Evolutionary conservation across 2,888 invertebrate genomes (phyloP), one percentile per base, ranked within the genome.

Genomic region (Amiota minor): DNA sequence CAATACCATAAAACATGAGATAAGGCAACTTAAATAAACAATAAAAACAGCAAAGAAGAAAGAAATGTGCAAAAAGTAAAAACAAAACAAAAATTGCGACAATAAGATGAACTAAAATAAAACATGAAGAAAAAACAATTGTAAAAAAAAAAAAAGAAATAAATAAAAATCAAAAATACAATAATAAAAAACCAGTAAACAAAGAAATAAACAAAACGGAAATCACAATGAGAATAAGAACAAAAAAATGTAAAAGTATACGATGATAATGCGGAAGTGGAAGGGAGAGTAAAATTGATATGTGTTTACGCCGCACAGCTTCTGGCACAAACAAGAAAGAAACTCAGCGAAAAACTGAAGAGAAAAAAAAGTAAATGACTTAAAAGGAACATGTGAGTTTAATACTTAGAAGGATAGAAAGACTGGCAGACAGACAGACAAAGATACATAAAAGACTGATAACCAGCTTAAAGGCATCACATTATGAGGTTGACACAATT

Each of bases 401-500:
- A 35, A 35, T 35, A 35, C 35, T 50, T 72, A 78, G 75, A 56
- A 55, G 56, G 11, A 46, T 47, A 50, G 53, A 35, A 9, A 55
- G 45, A 55, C 20, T 11, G 23, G 18, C 56, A 14, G 47, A n/a
- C 16, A 47, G 20, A 50, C 35, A 35, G 14, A n/a, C 71, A 56
- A 49, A 47, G 59, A 64, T 16, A 79, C 79, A 82, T 80, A 85
- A 84, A 85, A 79, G 79, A 80, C 79, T 77, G 81, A 83, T 80
- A 80, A 77, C 79, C 76, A 75, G 78, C 80, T 83, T 78, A 78
- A 72, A 78, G 85, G 75, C 82, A 84, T 83, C 78, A 77, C 82
- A 78, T 83, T 77, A 85, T 79, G 80, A 83, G 79, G 77, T 79
- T 78, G 78, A 77, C 64, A 64, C 47, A 64, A 46, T 16, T 47